Evolutionary conservation across 2,797 vertebrate genomes (phyloP).

Genomic region (Coracias cyanogaster): DNA sequence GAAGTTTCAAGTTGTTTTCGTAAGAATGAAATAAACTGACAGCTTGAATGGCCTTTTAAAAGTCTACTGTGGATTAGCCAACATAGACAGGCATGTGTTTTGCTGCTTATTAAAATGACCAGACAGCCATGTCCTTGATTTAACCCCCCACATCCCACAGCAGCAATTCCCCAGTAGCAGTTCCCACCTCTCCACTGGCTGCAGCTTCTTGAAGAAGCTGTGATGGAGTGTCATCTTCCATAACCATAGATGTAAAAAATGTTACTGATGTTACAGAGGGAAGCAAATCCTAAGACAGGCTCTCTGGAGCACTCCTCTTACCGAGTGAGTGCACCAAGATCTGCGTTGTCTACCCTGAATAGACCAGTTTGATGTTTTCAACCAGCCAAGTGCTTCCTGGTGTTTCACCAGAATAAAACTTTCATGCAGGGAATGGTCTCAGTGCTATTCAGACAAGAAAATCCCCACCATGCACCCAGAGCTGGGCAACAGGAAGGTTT

Average conservation of each 20-base stretch:
- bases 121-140: background rate
- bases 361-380: background rate
- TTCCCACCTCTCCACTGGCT: background rate
- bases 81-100: background rate
- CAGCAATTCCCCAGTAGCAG: no score
- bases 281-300: background rate
- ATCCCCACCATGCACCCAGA: background rate
- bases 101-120: background rate
- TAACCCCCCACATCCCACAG: background rate
- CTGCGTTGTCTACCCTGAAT: background rate
- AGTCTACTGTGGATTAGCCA: background rate
- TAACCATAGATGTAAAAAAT: background rate
- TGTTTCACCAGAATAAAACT: background rate
- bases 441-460: background rate
- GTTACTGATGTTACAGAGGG: background rate
- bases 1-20: background rate
- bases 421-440: background rate
- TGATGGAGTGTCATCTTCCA: rapidly evolving
- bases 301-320: background rate
- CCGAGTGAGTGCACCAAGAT: background rate
- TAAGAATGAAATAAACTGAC: background rate
- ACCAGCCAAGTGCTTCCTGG: background rate
- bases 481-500: background rate
- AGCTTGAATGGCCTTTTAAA: background rate
- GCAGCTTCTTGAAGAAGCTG: background rate